Evolutionary conservation across 1,140 invertebrate species (phyloP), one percentile per base, ranked within the genome.

Genomic region (Halictus rubicundus): DNA sequence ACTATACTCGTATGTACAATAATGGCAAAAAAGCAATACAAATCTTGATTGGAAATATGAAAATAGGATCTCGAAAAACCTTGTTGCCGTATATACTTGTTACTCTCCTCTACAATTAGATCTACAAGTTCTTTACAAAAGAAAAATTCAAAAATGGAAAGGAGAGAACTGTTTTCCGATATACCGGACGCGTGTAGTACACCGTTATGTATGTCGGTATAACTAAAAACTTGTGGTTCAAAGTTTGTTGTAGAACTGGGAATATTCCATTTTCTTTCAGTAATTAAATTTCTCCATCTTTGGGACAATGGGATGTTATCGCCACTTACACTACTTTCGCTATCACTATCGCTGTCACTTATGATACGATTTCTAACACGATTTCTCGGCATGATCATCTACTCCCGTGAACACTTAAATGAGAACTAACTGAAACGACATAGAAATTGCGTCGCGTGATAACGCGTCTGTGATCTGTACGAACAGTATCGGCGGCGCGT

Each of bases 261-360:
- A 68, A 68, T 68, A 68, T 68, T 68, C 42, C 65, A 68, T n/a
- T 68, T 68, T 68, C 42, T 46, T 68, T 49, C n/a, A 49, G 19
- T 49, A 49, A 68, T 49, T 68, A 68, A 68, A 49, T 68, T 68
- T 42, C 49, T 49, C 65, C 65, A 68, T 14, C 42, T 25, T 68
- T 68, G n/a, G 42, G n/a, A 52, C 42, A 68, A 49, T 68, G 42
- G 21, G 25, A 42, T 23, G 12, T 68, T 23, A 25, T 49, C 23
- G 23, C 49, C 65, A 49, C 65, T 59, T 59, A 5, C 7, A 59
- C 12, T 25, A 59, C 7, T 59, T 59, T 59, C 57, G 5, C n/a
- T 59, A 59, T 59, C n/a, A 23, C 21, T 57, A 57, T 57, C 54
- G 21, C 54, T 57, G 19, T 57, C 54, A 57, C 54, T 57, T 57